Base-by-base conservation (phyloP, 2,888 invertebrate species). In the Mesorhabditis belari region DNA sequence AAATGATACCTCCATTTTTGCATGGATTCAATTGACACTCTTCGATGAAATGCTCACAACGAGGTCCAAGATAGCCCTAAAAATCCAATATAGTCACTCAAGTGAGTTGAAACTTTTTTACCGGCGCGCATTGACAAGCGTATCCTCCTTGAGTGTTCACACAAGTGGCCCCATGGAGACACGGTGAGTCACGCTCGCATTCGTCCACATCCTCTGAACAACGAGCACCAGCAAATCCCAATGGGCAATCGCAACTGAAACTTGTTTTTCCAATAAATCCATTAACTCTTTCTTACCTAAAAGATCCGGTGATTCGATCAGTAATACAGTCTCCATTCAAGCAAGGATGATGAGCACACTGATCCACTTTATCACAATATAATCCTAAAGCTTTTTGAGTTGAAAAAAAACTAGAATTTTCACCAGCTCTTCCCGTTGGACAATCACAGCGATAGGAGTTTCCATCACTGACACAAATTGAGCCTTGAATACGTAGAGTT, bases 241-340 rank as follows among this genome's bases (percentile, higher is more conserved):
- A 9, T 35, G 44, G 44, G 44, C 44, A 35, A 17, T 35, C 12
- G n/a, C 93, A 83, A 91, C 91, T 80, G 90, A 90, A 83, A 90
- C n/a, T n/a, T n/a, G n/a, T n/a, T n/a, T n/a, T n/a, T n/a, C n/a
- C n/a, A n/a, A n/a, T n/a, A n/a, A n/a, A n/a, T n/a, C n/a, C n/a
- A n/a, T n/a, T n/a, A n/a, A n/a, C n/a, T 9, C 12, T 35, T 35
- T 17, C 44, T 35, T 35, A 35, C 44, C n/a, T 35, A 2, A 17
- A 35, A 35, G 12, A 9, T n/a, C 44, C 44, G 12, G 44, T 35
- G n/a, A 35, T 17, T n/a, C 12, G 44, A 2, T 35, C 44, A n/a
- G 12, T 35, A 17, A 17, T n/a, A 35, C 44, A 35, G 12, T 35
- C n/a, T n/a, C 44, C 44, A 35, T 35, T 35, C 44, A 35, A 35